Evolutionary conservation across 1,140 invertebrate genomes (phyloP), one percentile per base, ranked within the genome.

Genomic region (Aphelenchoides fujianensis): DNA sequence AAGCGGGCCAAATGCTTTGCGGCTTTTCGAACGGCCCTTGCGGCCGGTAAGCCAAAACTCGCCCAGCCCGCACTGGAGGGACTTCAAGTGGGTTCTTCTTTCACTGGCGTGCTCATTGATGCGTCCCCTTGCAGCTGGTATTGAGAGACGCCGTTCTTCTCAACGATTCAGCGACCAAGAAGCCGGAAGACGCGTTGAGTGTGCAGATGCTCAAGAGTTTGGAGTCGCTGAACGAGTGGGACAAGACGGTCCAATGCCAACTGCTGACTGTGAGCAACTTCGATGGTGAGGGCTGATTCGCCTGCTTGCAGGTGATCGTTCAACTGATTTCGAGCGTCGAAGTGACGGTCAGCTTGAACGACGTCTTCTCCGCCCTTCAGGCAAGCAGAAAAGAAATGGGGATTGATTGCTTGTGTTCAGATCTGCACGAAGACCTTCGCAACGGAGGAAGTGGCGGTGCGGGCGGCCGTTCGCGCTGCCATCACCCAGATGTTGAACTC

Each of bases 401-500:
- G n/a, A n/a, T n/a, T 28, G 74, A 28, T 75, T n/a, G 63, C 57
- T 53, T 31, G 32, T 12, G 30, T 72, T 0, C 36, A 72, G 72
- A 74, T 72, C 36, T 72, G 71, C 71, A 74, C 72, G 54, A 5
- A 41, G 32, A 72, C 72, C 9, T 72, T 34, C 31, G 70, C 23
- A 1, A 48, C 52, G 23, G 72, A 72, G 54, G 71, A 72, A 9
- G n/a, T 34, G 1, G 57, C 53, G 31, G 71, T 72, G 27, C 37
- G 55, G 53, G 36, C 74, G 57, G 71, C 72, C 0, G 71, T 72
- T 9, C 71, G 71, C 19, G 71, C 71, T 3, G 69, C 71, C n/a
- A 63, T 72, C 31, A 72, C 71, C 0, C 71, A 72, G 67, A 69
- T 72, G 53, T 16, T 72, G 16, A 72, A 72, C 30, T 72, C 71